These are phyloP conservation scores for Idaea straminata DNA, from an alignment of 2,888 invertebrate genomes.

Conservation along the genomic window DNA sequence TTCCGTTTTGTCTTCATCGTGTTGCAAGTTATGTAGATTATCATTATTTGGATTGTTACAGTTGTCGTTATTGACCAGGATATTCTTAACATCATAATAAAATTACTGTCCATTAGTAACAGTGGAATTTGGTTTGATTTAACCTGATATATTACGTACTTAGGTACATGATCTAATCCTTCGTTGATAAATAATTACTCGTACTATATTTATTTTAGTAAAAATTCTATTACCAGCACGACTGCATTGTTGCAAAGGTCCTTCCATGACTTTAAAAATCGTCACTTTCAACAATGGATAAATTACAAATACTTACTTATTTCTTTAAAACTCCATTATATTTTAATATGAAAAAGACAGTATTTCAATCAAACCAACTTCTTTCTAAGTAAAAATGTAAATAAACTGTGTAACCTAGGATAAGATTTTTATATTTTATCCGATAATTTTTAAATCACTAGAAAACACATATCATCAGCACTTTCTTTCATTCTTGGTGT, in stretches of 20 bases:
- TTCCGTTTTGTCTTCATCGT: background rate
- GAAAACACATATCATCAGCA: conserved; percentile 76
- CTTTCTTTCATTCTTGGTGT: conserved; percentile 74
- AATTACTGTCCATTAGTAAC: conserved; percentile 54
- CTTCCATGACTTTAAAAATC: too few relatives aligned
- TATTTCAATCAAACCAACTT: conserved; percentile 31
- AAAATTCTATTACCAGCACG: too few relatives aligned
- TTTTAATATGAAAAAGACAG: background rate
- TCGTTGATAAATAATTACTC: too few relatives aligned
- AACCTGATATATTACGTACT: conserved; percentile 11
- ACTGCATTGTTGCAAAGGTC: too few relatives aligned
- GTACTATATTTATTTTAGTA: too few relatives aligned
- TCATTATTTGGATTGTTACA: conserved; percentile 12
- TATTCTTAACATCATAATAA: conserved; percentile 43
- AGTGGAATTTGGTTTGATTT: conserved; percentile 35
- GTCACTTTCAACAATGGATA: too few relatives aligned
- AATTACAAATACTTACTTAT: background rate
- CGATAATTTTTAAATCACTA: conserved; percentile 56
- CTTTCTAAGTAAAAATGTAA: conserved; percentile 50
- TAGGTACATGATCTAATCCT: too few relatives aligned
- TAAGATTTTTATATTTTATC: conserved; percentile 65
- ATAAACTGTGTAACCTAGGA: conserved; percentile 49
- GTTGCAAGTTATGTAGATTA: background rate
- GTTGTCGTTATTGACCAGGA: conserved; percentile 41
- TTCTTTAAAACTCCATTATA: conserved; percentile 3